Conservation (phyloP, 2,888 invertebrate species). For the Mesodorylaimus sp. region DNA sequence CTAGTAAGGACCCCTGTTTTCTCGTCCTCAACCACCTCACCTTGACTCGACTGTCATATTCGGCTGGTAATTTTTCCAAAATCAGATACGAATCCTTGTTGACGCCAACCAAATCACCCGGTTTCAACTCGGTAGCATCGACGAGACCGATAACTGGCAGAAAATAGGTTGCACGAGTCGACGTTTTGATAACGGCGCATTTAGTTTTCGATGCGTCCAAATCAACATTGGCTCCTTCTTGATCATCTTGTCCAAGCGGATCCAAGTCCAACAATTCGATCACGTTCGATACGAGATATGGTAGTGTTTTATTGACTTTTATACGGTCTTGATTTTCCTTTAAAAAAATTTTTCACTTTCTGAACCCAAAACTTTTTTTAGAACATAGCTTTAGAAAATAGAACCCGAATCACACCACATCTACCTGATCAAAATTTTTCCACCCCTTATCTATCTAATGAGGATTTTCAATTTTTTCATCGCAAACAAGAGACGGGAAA, state of each 20-base stretch:
- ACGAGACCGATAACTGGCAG: constrained; percentile 94
- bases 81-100: constrained; percentile 83
- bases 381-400: not conserved
- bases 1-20: too few species aligned
- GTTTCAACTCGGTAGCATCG: constrained; percentile 89
- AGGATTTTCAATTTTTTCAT: too few species aligned
- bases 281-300: constrained; percentile 95
- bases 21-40: too few species aligned
- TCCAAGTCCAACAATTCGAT: constrained; percentile 93
- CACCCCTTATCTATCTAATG: too few species aligned
- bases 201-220: constrained; percentile 93
- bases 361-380: not conserved
- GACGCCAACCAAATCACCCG: constrained; percentile 56
- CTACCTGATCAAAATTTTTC: too few species aligned
- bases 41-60: constrained; percentile 30
- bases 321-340: constrained; percentile 29
- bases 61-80: constrained; percentile 53
- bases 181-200: constrained; percentile 98
- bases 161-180: constrained; percentile 88
- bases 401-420: too few species aligned
- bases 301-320: constrained; percentile 70
- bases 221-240: constrained; percentile 87
- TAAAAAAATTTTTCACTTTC: too few species aligned
- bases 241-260: constrained; percentile 64
- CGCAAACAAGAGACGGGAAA: not conserved